Conservation (phyloP, 2,888 invertebrate genomes). For the Mesorhabditis spiculigera region DNA sequence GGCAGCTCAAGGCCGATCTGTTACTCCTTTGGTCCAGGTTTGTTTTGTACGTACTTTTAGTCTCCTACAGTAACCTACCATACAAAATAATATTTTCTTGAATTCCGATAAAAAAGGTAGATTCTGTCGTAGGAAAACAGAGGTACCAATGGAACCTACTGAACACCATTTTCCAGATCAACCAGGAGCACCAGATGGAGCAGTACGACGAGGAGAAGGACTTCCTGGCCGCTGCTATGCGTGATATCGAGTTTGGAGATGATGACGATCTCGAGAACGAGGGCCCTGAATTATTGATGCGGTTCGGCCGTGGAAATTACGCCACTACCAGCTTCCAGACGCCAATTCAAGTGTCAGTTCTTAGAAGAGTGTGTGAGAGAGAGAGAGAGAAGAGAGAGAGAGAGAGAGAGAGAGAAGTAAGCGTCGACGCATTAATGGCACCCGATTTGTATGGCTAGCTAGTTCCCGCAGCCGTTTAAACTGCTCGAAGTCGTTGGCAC, state of each 20-base stretch:
- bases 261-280: slow-evolving; percentile 6
- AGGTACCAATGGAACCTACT: too few species aligned
- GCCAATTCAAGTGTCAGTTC: neutral
- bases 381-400: too few species aligned
- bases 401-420: too few species aligned
- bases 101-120: too few species aligned
- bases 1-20: neutral
- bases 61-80: too few species aligned
- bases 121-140: too few species aligned
- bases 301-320: slow-evolving; percentile 1
- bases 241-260: slow-evolving; percentile 6
- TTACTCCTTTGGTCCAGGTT: neutral
- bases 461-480: too few species aligned
- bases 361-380: neutral
- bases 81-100: too few species aligned
- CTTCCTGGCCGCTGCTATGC: slow-evolving; percentile 6
- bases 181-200: neutral
- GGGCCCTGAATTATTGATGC: neutral
- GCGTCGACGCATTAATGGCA: too few species aligned
- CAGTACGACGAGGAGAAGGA: neutral
- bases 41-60: too few species aligned
- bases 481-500: too few species aligned
- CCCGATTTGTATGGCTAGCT: too few species aligned
- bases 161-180: neutral
- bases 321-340: slow-evolving; percentile 5